These are phyloP conservation scores for Pampusana beccarii DNA, from an alignment of 2,113 vertebrate species.

Conservation along the genomic window DNA sequence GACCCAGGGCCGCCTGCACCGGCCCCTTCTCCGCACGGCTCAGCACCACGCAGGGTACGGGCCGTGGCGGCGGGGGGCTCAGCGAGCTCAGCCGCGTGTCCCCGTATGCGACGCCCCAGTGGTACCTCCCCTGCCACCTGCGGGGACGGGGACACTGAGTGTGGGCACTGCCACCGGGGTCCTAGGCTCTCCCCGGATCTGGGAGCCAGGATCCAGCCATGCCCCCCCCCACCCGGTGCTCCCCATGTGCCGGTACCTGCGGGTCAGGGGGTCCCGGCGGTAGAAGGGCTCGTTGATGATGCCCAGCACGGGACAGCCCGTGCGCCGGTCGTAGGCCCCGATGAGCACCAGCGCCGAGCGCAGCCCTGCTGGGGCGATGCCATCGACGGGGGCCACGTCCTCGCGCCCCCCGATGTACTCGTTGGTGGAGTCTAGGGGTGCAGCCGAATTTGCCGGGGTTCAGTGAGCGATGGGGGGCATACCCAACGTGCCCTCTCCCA, in stretches of 20 bases:
- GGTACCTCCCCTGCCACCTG: slow-evolving; percentile 80
- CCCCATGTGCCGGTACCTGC: not conserved
- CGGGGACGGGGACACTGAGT: not conserved
- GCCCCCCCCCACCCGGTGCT: not conserved
- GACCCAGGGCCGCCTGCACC: slow-evolving; percentile 67
- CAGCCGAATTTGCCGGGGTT: not conserved
- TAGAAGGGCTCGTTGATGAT: slow-evolving; percentile 85
- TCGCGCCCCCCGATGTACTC: slow-evolving; percentile 77
- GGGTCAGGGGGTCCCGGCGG: slow-evolving; percentile 51
- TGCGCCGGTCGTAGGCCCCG: slow-evolving; percentile 76
- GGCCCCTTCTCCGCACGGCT: slow-evolving; percentile 76
- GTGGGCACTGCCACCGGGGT: fast-evolving
- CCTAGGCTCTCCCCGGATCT: too few relatives aligned
- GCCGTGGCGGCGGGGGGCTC: not conserved
- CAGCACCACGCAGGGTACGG: slow-evolving; percentile 62
- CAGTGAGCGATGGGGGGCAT: fast-evolving
- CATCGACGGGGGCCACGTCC: slow-evolving; percentile 56
- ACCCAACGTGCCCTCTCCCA: not conserved
- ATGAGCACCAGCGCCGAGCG: slow-evolving; percentile 81
- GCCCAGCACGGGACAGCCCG: slow-evolving; percentile 80
- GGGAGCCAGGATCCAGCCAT: not conserved
- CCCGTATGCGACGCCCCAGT: slow-evolving; percentile 77
- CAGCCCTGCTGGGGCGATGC: slow-evolving; percentile 75
- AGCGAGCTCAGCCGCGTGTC: slow-evolving; percentile 65
- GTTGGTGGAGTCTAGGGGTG: slow-evolving; percentile 75